Base-by-base conservation (phyloP, 2,888 invertebrate species). In the Mechanitis mazaeus region DNA sequence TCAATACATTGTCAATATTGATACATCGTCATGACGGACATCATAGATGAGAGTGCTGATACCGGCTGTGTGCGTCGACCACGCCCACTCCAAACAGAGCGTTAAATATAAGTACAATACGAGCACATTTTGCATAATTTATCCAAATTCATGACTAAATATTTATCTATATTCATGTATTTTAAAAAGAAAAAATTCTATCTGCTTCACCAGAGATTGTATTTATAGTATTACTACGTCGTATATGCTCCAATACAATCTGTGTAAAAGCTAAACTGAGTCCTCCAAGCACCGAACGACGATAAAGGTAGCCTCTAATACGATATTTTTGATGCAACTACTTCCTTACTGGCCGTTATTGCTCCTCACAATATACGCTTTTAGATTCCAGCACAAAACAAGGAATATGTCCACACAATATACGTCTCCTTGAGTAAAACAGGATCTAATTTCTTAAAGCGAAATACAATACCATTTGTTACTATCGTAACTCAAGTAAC, bases 161-260 rank as follows among this genome's bases (percentile, higher is more conserved):
- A 83, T 81, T 83, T 87, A 85, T 88, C 88, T 84, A 88, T 88
- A 89, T 89, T 88, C 87, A 89, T 89, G 87, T 87, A 85, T 83
- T 87, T 87, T 78, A 81, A 81, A 84, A 82, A 20, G 20, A 20
- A 42, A 78, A 82, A 84, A 86, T 87, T 87, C 86, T 87, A 88
- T 87, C 87, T 84, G 83, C 77, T 76, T 79, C 77, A 75, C 77
- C 75, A 79, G 82, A 67, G 81, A 83, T 78, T 83, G 78, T 87
- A 83, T 89, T 87, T 86, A 85, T 83, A 78, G 78, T 79, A 81
- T 80, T 76, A 80, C 76, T 71, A 73, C 74, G 76, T 78, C 77
- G 81, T 79, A 84, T 86, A 87, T 82, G 81, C 76, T 71, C 78
- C 82, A 82, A 84, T 83, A 82, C 83, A 86, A 85, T 85, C 81